These are phyloP conservation scores for Parapsyche elsis DNA, from an alignment of 1,140 invertebrate species.

Conservation along the genomic window DNA sequence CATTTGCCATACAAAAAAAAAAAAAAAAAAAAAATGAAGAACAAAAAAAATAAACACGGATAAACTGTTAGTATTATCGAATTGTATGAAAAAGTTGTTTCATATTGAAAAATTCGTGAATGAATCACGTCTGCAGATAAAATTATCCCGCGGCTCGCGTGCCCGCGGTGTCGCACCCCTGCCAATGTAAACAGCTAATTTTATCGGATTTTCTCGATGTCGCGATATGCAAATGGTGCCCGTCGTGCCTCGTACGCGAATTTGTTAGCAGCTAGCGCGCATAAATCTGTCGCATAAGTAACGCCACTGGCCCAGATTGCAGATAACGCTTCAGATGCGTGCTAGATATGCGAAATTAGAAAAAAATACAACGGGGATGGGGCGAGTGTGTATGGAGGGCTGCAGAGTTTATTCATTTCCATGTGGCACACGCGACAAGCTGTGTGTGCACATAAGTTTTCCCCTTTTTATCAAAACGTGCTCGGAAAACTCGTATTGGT, in stretches of 20 bases:
- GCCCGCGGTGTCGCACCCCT: not conserved
- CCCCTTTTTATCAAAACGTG: too few relatives aligned
- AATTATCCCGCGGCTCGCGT: too few relatives aligned
- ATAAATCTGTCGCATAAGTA: constrained; percentile 11
- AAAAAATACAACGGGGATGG: not conserved
- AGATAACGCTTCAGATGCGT: too few relatives aligned
- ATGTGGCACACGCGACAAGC: not conserved
- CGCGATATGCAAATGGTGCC: constrained; percentile 32
- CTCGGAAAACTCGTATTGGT: too few relatives aligned
- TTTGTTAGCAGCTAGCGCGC: constrained; percentile 5
- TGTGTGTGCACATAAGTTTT: too few relatives aligned
- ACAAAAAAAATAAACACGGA: too few relatives aligned
- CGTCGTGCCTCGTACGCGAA: constrained; percentile 8
- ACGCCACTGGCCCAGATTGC: not conserved
- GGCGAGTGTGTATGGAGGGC: not conserved
- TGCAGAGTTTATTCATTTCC: not conserved
- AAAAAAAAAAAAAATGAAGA: too few relatives aligned
- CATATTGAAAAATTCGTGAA: too few relatives aligned
- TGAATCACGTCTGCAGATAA: too few relatives aligned
- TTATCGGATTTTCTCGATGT: constrained; percentile 38
- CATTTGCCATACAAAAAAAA: too few relatives aligned
- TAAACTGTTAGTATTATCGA: too few relatives aligned
- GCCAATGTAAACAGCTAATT: constrained; percentile 38
- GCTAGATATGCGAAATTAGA: not conserved
- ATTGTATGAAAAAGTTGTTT: too few relatives aligned